Evolutionary conservation across 2,888 invertebrate genomes (phyloP).

Genomic region (Caenorhabditis parvicauda): DNA sequence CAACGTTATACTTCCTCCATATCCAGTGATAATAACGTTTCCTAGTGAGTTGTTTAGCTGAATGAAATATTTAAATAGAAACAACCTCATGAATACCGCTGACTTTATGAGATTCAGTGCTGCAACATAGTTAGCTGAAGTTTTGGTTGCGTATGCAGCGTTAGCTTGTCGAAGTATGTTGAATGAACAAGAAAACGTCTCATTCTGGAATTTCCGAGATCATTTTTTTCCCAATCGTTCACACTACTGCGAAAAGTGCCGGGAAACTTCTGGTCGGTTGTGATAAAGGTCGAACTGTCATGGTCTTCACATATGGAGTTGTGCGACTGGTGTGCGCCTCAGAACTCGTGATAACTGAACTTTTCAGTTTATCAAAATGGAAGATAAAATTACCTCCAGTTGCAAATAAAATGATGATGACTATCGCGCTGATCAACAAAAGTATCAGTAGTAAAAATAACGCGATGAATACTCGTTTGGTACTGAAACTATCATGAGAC

Average conservation of each 20-base stretch:
- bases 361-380: too few species aligned
- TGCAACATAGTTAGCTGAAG: constrained; percentile 13
- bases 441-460: constrained; percentile 24
- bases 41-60: constrained; percentile 25
- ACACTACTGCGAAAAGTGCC: too few species aligned
- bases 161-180: constrained; percentile 29
- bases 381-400: constrained; percentile 22
- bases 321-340: too few species aligned
- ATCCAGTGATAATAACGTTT: constrained; percentile 18
- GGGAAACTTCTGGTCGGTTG: too few species aligned
- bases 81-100: constrained; percentile 19
- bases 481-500: constrained; percentile 18
- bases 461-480: constrained; percentile 24
- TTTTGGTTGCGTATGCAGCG: constrained; percentile 19
- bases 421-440: constrained; percentile 38
- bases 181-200: constrained; percentile 19
- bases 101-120: constrained; percentile 26
- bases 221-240: too few species aligned
- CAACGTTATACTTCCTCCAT: constrained; percentile 20
- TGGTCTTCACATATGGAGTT: too few species aligned
- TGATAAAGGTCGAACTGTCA: too few species aligned
- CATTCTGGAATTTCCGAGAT: constrained; percentile 20
- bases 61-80: background rate
- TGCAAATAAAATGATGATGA: constrained; percentile 42
- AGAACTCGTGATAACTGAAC: constrained; percentile 11